Conservation (phyloP, 2,113 vertebrate species). For the Capreolus pygargus region DNA sequence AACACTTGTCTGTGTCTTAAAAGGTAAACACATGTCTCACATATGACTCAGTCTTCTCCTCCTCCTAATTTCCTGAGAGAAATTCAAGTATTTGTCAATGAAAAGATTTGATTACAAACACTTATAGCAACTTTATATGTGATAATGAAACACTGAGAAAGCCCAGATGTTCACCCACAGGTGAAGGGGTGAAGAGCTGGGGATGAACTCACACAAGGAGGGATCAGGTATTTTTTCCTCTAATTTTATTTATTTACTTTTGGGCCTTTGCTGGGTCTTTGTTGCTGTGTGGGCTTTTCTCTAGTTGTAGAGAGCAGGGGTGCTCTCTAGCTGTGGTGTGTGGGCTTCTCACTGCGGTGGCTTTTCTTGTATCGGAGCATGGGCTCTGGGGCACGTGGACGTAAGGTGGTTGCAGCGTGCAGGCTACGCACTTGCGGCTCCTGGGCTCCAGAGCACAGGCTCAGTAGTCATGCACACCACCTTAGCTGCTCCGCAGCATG, state of each 20-base stretch:
- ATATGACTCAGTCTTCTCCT: not conserved
- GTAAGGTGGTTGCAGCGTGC: not conserved
- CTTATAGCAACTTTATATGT: not conserved
- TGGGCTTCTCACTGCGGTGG: accelerated
- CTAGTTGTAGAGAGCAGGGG: accelerated
- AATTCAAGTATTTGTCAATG: accelerated
- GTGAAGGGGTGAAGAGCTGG: too few relatives aligned
- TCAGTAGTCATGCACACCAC: accelerated
- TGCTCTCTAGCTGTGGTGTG: not conserved
- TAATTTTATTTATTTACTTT: not conserved
- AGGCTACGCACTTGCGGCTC: not conserved
- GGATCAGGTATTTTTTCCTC: not conserved
- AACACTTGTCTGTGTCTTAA: not conserved
- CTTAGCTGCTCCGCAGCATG: not conserved
- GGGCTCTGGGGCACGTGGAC: accelerated
- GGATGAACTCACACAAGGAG: not conserved
- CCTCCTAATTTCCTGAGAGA: not conserved
- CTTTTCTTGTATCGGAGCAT: not conserved
- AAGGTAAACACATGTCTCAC: not conserved
- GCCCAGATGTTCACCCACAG: not conserved
- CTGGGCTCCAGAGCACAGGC: not conserved
- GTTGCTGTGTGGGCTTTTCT: not conserved
- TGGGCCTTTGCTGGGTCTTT: not conserved
- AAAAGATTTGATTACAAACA: accelerated
- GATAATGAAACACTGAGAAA: not conserved